These are phyloP conservation scores for Buathra laborator DNA, from an alignment of 2,888 invertebrate genomes.

Conservation along the genomic window DNA sequence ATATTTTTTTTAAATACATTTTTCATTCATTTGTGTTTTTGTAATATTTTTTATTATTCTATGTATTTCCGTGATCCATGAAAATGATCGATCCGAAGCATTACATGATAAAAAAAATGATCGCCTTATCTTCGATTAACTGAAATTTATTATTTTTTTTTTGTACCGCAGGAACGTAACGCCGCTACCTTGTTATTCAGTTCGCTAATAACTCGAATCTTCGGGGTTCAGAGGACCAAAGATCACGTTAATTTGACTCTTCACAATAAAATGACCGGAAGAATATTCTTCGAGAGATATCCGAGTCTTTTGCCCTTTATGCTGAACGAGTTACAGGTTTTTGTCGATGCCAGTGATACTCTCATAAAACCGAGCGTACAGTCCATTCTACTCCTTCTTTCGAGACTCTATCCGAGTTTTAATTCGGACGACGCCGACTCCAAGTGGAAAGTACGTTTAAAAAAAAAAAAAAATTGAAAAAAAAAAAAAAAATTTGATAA, in stretches of 20 bases:
- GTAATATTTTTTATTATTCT: too few species aligned
- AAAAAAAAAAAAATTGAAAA: background rate
- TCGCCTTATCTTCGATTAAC: too few species aligned
- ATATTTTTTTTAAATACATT: too few species aligned
- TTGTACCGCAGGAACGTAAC: slow-evolving; percentile 90
- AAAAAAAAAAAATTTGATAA: too few species aligned
- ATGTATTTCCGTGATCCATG: too few species aligned
- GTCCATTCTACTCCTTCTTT: slow-evolving; percentile 92
- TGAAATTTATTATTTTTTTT: background rate
- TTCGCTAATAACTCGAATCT: slow-evolving; percentile 93
- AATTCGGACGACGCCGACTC: slow-evolving; percentile 89
- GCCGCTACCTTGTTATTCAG: slow-evolving; percentile 94
- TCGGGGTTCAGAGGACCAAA: slow-evolving; percentile 92
- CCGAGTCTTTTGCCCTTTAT: slow-evolving; percentile 88
- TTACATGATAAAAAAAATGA: too few species aligned
- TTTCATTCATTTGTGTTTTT: too few species aligned
- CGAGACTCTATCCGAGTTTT: slow-evolving; percentile 91
- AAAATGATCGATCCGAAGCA: too few species aligned
- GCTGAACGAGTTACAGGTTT: slow-evolving; percentile 84
- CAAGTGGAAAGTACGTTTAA: slow-evolving; percentile 87
- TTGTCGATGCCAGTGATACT: slow-evolving; percentile 80
- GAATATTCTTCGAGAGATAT: slow-evolving; percentile 92
- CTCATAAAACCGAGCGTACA: slow-evolving; percentile 89
- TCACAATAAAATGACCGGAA: slow-evolving; percentile 91
- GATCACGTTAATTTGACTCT: slow-evolving; percentile 87